Conservation (phyloP, 1,140 invertebrate species). For the silkworm (Bombyx mori) region ASM3026992v2 NC_085109.1:2553001-2553500, state of each 20-base stretch:
- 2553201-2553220: not conserved
- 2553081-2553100: constrained; percentile 16
- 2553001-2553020: constrained; percentile 14
- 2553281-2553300: no score
- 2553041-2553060: constrained; percentile 15
- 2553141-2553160: constrained; percentile 1
- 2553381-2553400: no score
- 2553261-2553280: no score
- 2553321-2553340: no score
- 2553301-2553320: no score
- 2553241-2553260: not conserved
- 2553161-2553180: not conserved
- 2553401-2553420: no score
- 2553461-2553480: no score
- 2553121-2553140: not conserved
- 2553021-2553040: constrained; percentile 22
- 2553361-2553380: no score
- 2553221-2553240: not conserved
- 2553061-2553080: constrained; percentile 5
- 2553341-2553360: no score
- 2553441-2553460: no score
- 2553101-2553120: constrained; percentile 13
- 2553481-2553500: no score
- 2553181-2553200: not conserved
- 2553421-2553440: no score